Evolutionary conservation across 1,140 invertebrate genomes (phyloP).

Genomic region (Conus ventricosus): DNA sequence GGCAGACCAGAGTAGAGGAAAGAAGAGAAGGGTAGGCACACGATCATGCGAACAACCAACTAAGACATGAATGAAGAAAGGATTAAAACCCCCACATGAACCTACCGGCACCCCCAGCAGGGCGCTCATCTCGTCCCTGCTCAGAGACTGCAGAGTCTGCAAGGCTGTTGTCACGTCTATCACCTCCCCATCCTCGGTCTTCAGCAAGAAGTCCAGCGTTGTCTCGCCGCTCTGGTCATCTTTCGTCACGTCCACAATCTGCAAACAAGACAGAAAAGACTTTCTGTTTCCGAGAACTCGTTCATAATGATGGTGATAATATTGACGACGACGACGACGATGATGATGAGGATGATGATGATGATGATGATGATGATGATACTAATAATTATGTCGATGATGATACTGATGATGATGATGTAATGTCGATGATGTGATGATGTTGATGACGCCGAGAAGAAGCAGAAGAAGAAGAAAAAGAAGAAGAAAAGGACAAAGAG

Average conservation of each 20-base stretch:
- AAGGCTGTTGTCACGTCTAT: neutral
- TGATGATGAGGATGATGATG: neutral
- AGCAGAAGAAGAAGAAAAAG: too few relatives aligned
- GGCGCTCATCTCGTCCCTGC: neutral
- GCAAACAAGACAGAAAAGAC: neutral
- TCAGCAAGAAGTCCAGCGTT: conserved; percentile 18
- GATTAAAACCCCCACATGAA: neutral
- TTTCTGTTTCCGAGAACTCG: neutral
- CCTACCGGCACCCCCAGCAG: neutral
- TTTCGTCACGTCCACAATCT: neutral
- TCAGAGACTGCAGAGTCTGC: neutral
- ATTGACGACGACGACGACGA: neutral
- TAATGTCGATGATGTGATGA: too few relatives aligned
- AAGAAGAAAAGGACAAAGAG: too few relatives aligned
- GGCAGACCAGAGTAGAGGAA: too few relatives aligned
- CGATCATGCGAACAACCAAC: too few relatives aligned
- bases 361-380: neutral
- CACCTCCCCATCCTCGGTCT: neutral
- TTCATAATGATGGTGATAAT: neutral
- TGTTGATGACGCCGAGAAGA: too few relatives aligned
- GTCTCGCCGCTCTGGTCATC: neutral
- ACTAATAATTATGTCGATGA: neutral
- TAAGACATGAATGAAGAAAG: too few relatives aligned
- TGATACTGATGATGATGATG: too few relatives aligned
- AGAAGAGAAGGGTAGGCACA: too few relatives aligned